Conservation (phyloP, 2,888 invertebrate genomes). For the Caenorhabditis macrosperma region DNA sequence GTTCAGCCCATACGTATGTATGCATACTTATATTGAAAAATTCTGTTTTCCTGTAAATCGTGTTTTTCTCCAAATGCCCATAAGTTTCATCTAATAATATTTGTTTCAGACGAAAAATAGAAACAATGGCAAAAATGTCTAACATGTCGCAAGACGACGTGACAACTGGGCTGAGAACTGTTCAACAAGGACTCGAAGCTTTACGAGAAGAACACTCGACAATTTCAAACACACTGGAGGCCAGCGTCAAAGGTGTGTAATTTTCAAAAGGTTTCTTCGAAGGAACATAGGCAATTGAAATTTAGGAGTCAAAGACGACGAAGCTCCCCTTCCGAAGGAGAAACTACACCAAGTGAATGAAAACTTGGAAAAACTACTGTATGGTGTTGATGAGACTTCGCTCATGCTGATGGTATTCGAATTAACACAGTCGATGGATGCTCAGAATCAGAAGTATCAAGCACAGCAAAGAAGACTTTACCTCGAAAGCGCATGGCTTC, state of each 20-base stretch:
- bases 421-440: constrained; percentile 94
- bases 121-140: constrained; percentile 63
- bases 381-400: constrained; percentile 29
- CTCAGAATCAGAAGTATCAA: constrained; percentile 98
- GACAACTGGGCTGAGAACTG: constrained; percentile 57
- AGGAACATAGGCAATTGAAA: not conserved
- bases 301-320: constrained; percentile 40
- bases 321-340: constrained; percentile 59
- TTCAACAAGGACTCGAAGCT: constrained; percentile 61
- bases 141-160: constrained; percentile 62
- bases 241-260: constrained; percentile 53
- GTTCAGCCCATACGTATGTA: no score
- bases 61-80: no score
- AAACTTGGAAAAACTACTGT: constrained; percentile 37
- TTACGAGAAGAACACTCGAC: constrained; percentile 61
- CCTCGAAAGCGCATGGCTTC: constrained; percentile 99
- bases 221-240: constrained; percentile 36
- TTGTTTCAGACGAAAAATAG: constrained; percentile 61
- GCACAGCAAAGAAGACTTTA: constrained; percentile 88
- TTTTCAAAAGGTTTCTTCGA: no score
- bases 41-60: no score
- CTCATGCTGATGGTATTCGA: constrained; percentile 93
- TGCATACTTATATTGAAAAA: no score
- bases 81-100: no score
- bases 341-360: constrained; percentile 58